Evolutionary conservation across 1,140 invertebrate species (phyloP).

Genomic region (Euwallacea similis): DNA sequence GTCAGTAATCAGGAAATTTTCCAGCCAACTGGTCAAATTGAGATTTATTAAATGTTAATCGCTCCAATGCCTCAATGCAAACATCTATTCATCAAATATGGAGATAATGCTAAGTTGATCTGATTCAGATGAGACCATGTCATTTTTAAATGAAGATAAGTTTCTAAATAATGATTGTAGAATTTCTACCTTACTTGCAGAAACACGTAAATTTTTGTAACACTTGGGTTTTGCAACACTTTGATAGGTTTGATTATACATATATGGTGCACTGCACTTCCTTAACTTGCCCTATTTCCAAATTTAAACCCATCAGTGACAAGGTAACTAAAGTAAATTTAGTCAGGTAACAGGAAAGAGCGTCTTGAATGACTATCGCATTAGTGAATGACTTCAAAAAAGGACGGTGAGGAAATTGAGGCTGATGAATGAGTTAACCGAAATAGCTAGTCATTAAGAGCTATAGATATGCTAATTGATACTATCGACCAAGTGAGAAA

Average conservation of each 20-base stretch:
- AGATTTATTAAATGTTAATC: not conserved
- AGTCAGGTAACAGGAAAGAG: slow-evolving; percentile 4
- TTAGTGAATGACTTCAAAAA: slow-evolving; percentile 19
- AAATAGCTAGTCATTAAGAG: slow-evolving; percentile 21
- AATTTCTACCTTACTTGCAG: too few species aligned
- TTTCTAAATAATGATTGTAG: too few species aligned
- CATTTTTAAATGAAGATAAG: too few species aligned
- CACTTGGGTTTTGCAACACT: too few species aligned
- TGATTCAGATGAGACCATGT: too few species aligned
- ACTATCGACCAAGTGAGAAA: not conserved
- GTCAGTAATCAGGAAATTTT: slow-evolving; percentile 5
- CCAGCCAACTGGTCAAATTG: not conserved
- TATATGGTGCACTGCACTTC: not conserved
- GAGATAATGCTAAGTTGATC: too few species aligned
- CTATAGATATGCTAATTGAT: slow-evolving; percentile 3
- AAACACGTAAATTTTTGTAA: too few species aligned
- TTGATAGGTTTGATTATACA: too few species aligned
- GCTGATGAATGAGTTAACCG: slow-evolving; percentile 20
- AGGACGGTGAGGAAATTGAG: slow-evolving; percentile 15
- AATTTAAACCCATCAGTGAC: slow-evolving; percentile 1
- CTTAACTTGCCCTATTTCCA: slow-evolving; percentile 8
- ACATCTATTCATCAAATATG: too few species aligned
- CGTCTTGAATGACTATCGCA: slow-evolving; percentile 16
- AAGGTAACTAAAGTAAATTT: slow-evolving; percentile 5
- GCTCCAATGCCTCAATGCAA: too few species aligned